phyloP scores from a whole-genome alignment of 2,113 vertebrate species.

The Pollachius pollachius region DNA sequence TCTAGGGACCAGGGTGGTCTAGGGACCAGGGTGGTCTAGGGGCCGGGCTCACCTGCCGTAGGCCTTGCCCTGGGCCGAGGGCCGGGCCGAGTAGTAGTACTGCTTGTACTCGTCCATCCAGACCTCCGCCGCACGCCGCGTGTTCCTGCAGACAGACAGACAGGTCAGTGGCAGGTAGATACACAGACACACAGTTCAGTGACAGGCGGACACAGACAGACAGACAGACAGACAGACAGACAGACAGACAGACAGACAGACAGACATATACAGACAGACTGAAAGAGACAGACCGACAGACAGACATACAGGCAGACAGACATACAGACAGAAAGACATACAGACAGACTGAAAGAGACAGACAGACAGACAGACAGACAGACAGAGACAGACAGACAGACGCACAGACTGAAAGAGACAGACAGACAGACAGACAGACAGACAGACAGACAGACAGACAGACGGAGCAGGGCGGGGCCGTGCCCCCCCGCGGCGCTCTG shows the following conservation, averaged over 20 bases:
- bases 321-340: background rate
- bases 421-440: background rate
- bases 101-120: slow-evolving; percentile 99
- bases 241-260: no score
- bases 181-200: slow-evolving; percentile 7
- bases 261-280: no score
- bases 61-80: slow-evolving; percentile 90
- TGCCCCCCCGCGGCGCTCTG: no score
- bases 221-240: no score
- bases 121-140: slow-evolving; percentile 93
- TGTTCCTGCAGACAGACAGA: slow-evolving; percentile 79
- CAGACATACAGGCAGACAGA: background rate
- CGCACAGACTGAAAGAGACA: background rate
- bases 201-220: slow-evolving; percentile 1
- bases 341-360: no score
- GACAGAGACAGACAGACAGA: background rate
- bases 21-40: background rate
- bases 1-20: no score
- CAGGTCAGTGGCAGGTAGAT: slow-evolving; percentile 4
- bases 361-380: no score
- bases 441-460: background rate
- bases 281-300: no score
- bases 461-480: no score
- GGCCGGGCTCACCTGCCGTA: slow-evolving; percentile 85
- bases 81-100: slow-evolving; percentile 93